Conservation (phyloP, 2,888 invertebrate genomes). For the Trichopria drosophilae region DNA sequence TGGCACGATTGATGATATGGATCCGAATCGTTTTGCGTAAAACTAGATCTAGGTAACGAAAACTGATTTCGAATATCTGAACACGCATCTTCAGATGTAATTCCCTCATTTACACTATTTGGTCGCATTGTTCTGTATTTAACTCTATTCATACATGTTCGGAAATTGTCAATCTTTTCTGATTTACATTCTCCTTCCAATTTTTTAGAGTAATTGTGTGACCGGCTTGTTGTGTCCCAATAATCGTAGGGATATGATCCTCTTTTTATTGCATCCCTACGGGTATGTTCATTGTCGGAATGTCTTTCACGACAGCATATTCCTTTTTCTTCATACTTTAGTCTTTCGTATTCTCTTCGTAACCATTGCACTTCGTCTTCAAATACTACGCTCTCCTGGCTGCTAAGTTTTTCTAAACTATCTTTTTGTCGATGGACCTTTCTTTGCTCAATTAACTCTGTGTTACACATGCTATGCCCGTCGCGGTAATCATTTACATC, state of each 20-base stretch:
- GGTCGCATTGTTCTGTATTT: constrained; percentile 55
- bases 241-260: constrained; percentile 48
- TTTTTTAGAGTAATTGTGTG: constrained; percentile 47
- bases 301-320: constrained; percentile 59
- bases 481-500: constrained; percentile 29
- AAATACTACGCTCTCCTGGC: constrained; percentile 57
- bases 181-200: constrained; percentile 52
- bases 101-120: constrained; percentile 55
- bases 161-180: constrained; percentile 51
- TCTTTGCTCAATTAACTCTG: too few relatives aligned
- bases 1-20: constrained; percentile 52
- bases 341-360: constrained; percentile 51
- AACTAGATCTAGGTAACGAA: constrained; percentile 54
- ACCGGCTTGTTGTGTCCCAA: constrained; percentile 46
- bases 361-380: constrained; percentile 56
- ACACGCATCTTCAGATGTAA: constrained; percentile 50
- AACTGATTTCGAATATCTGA: constrained; percentile 49
- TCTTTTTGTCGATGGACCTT: too few relatives aligned
- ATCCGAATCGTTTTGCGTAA: constrained; percentile 55
- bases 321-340: constrained; percentile 60
- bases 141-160: constrained; percentile 49
- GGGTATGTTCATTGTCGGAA: constrained; percentile 44
- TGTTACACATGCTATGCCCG: constrained; percentile 25
- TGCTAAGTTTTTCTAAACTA: constrained; percentile 55
- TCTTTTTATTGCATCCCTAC: too few relatives aligned